A percentile compares a stretch with the other conserved stretches of the same genome.
These are phyloP conservation scores for Hyphantria cunea DNA, from an alignment of 1,140 invertebrate genomes.

Conservation along the genomic window DNA sequence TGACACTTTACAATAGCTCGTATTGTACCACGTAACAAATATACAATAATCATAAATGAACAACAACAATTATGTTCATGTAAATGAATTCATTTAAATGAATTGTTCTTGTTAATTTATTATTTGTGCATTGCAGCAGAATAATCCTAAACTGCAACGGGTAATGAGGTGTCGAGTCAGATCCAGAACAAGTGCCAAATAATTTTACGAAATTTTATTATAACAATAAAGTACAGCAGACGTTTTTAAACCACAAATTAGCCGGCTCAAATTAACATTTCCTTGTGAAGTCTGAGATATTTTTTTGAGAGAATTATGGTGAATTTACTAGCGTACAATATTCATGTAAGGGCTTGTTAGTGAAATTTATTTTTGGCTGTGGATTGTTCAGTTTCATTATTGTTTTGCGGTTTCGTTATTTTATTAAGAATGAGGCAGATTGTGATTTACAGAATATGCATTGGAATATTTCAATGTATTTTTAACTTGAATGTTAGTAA, in stretches of 20 bases:
- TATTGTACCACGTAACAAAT: too few species aligned
- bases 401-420: too few species aligned
- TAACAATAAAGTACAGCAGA: constrained; percentile 64
- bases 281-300: constrained; percentile 48
- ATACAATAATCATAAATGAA: constrained; percentile 20
- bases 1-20: too few species aligned
- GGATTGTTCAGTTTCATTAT: too few species aligned
- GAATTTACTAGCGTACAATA: constrained; percentile 18
- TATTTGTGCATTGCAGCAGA: constrained; percentile 6
- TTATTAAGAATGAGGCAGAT: too few species aligned
- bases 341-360: constrained; percentile 21
- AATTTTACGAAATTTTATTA: constrained; percentile 69
- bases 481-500: too few species aligned
- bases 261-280: constrained; percentile 58
- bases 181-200: constrained; percentile 52
- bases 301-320: constrained; percentile 12
- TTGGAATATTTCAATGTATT: too few species aligned
- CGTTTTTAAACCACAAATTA: constrained; percentile 65
- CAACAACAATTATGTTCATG: constrained; percentile 6
- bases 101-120: too few species aligned
- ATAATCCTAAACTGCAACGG: constrained; percentile 41
- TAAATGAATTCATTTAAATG: constrained; percentile 1
- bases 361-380: neutral
- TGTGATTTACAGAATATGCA: too few species aligned
- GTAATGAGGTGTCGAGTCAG: constrained; percentile 52